Conservation (phyloP, 2,888 invertebrate genomes). For the Halictus ligatus region DNA sequence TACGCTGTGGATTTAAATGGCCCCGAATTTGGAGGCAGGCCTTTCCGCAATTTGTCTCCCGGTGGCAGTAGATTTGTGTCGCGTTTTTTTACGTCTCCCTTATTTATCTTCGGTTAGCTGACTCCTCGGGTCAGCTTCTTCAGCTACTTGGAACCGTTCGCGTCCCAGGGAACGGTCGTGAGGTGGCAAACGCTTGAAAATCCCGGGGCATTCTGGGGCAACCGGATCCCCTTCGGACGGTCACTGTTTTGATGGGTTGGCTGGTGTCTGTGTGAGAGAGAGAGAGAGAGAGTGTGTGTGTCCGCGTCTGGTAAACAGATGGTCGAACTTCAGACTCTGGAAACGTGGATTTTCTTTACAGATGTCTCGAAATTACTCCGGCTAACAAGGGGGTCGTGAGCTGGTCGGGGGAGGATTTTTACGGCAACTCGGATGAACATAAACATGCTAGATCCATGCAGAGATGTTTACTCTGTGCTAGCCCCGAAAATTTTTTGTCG, state of each 20-base stretch:
- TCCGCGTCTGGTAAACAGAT: constrained; percentile 21
- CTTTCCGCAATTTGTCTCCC: not conserved
- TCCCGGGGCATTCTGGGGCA: not conserved
- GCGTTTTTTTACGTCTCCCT: not conserved
- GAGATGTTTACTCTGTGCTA: not conserved
- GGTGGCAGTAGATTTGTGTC: not conserved
- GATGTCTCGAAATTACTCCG: constrained; percentile 6
- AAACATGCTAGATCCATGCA: not conserved
- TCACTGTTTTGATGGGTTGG: constrained; percentile 18
- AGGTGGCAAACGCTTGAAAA: constrained; percentile 16
- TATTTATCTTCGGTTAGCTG: constrained; percentile 11
- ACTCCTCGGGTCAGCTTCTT: constrained; percentile 4
- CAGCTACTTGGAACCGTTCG: not conserved
- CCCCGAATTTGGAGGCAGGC: not conserved
- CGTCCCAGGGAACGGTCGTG: not conserved
- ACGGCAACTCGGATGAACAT: not conserved
- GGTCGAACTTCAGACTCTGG: constrained; percentile 8
- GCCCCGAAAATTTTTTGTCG: not conserved
- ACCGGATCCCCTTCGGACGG: constrained; percentile 6
- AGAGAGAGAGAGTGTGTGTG: not conserved
- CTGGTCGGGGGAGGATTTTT: not conserved
- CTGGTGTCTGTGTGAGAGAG: constrained; percentile 1
- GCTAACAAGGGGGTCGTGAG: constrained; percentile 4
- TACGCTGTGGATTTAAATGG: not conserved
- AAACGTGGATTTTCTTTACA: constrained; percentile 17